Evolutionary conservation across 1,140 invertebrate species (phyloP).

Genomic region (Cylas formicarius): DNA sequence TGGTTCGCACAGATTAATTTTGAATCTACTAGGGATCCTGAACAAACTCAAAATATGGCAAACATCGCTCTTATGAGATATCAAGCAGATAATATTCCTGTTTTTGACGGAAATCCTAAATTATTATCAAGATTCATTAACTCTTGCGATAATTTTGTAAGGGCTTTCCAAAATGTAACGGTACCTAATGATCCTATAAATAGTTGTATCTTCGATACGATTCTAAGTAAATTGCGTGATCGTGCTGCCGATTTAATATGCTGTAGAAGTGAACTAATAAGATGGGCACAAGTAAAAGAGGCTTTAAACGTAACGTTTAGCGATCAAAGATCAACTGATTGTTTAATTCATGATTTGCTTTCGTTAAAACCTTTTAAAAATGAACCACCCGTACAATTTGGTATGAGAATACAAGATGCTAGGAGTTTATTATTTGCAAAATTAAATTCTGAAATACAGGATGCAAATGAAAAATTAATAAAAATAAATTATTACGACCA

Average conservation of each 20-base stretch:
- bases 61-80: slow-evolving; percentile 10
- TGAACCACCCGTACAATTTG: slow-evolving; percentile 21
- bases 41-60: too few relatives aligned
- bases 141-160: slow-evolving; percentile 10
- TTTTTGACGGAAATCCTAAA: slow-evolving; percentile 13
- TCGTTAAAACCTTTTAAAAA: slow-evolving; percentile 20
- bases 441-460: slow-evolving; percentile 15
- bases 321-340: slow-evolving; percentile 25
- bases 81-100: slow-evolving; percentile 16
- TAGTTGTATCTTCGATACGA: slow-evolving; percentile 16
- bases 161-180: slow-evolving; percentile 2
- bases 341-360: slow-evolving; percentile 25
- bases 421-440: slow-evolving; percentile 21
- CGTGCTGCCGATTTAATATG: slow-evolving; percentile 20
- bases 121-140: slow-evolving; percentile 7
- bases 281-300: slow-evolving; percentile 21
- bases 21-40: too few relatives aligned
- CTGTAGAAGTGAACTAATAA: slow-evolving; percentile 22
- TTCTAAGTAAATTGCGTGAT: slow-evolving; percentile 22
- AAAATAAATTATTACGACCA: slow-evolving; percentile 13
- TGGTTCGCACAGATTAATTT: too few relatives aligned
- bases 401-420: slow-evolving; percentile 22
- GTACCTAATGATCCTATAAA: slow-evolving; percentile 7
- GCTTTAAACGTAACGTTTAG: slow-evolving; percentile 17
- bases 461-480: slow-evolving; percentile 8